Evolutionary conservation across 2,888 invertebrate genomes (phyloP), one percentile per base, ranked within the genome.

Genomic region (Coenonympha arcania): DNA sequence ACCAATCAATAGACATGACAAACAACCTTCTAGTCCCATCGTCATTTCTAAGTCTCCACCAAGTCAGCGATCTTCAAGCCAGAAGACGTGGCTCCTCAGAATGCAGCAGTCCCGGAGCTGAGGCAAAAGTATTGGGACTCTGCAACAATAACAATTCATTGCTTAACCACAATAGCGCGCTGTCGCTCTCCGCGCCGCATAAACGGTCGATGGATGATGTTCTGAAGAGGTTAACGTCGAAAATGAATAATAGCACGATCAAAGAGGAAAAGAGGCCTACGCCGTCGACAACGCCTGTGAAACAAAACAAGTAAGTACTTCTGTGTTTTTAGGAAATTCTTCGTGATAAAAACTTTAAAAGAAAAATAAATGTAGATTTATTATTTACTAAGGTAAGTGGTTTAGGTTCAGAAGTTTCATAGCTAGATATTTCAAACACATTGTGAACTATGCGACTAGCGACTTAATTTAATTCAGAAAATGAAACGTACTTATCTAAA

Each of bases 181-280:
- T 85, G 65, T 78, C 85, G 33, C 65, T 87, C 6, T 78, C 74
- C 5, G 73, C 88, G 50, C 89, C 90, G 54, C 87, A 89, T 63
- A 93, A 93, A 81, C 88, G 93, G 77, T 93, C 95, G 55, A 95
- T 96, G 95, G 95, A 96, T 86, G 95, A 95, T 86, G 95, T 96
- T 36, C 88, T 95, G 46, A 94, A 94, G 80, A 90, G 93, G 76
- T 88, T 94, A 63, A 95, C 94, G 59, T 93, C 94, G 56, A 95
- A 95, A 83, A 93, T 93, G 90, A 91, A 92, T 74, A 92, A 90
- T 75, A 92, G 91, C 69, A 91, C 91, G 31, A 88, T 92, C 56
- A 90, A 91, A 56, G 90, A 92, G 64, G 91, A 92, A 71, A 91
- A 90, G 67, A 89, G 91, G 74, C 90, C 91, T 34, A 90, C 91